These are phyloP conservation scores for Hesperophylax magnus DNA, from an alignment of 1,140 invertebrate genomes.

Conservation along the genomic window DNA sequence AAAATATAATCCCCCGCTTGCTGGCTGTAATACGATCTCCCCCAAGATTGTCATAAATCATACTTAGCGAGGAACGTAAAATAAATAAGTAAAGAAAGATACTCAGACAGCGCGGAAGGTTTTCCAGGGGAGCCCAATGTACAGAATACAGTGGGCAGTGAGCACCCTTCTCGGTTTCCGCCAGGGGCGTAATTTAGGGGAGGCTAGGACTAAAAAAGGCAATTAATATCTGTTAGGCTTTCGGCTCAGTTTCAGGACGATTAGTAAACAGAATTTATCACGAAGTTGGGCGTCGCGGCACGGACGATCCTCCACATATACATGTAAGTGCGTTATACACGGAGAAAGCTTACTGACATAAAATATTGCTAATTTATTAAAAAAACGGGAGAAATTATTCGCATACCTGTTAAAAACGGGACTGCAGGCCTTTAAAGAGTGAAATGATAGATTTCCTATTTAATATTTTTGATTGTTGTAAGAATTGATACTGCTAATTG, in stretches of 20 bases:
- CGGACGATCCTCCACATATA: background rate
- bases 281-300: conserved; percentile 33
- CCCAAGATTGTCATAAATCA: conserved; percentile 33
- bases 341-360: no score
- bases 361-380: no score
- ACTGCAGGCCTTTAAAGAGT: no score
- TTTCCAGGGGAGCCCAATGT: background rate
- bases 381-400: no score
- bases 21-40: conserved; percentile 24
- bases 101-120: conserved; percentile 24
- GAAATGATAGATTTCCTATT: no score
- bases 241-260: conserved; percentile 55
- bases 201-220: conserved; percentile 50
- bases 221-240: conserved; percentile 58
- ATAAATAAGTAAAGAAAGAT: conserved; percentile 7
- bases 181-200: conserved; percentile 14
- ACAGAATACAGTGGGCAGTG: background rate
- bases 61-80: background rate
- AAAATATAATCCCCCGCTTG: no score
- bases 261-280: conserved; percentile 58
- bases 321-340: no score
- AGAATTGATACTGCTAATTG: no score
- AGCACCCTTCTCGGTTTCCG: conserved; percentile 13
- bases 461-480: no score
- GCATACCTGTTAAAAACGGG: no score